These are phyloP conservation scores for Drosophila neutralis DNA, from an alignment of 2,888 invertebrate species.

Conservation along the genomic window DNA sequence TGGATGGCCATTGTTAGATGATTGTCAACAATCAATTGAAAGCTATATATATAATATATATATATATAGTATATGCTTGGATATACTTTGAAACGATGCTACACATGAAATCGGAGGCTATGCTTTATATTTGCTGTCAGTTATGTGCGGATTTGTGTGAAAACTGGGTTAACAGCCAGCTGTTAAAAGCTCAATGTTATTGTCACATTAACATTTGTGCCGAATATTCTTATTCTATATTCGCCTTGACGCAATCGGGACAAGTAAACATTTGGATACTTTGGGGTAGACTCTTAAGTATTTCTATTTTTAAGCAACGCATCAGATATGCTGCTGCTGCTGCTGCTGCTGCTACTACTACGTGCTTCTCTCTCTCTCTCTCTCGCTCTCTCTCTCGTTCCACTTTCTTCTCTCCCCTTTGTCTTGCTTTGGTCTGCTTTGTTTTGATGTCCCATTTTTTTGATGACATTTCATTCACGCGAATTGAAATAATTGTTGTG, in stretches of 20 bases:
- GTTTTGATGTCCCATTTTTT: constrained; percentile 45
- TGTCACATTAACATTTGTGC: constrained; percentile 31
- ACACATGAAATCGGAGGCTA: background rate
- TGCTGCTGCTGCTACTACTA: background rate
- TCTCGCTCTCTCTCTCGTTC: constrained; percentile 7
- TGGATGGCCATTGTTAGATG: constrained; percentile 1
- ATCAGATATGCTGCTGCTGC: constrained; percentile 8
- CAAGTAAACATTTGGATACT: constrained; percentile 34
- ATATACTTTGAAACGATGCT: background rate
- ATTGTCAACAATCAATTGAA: background rate
- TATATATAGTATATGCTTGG: background rate
- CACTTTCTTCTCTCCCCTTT: constrained; percentile 10
- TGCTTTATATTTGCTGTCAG: background rate
- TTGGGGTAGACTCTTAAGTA: constrained; percentile 28
- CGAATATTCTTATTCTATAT: constrained; percentile 11
- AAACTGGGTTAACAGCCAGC: constrained; percentile 40
- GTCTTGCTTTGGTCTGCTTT: constrained; percentile 19
- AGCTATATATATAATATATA: background rate
- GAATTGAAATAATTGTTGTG: constrained; percentile 45
- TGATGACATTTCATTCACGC: constrained; percentile 55
- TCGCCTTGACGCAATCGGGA: constrained; percentile 27
- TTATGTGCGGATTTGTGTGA: background rate
- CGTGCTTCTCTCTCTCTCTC: background rate
- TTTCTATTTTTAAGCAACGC: constrained; percentile 31
- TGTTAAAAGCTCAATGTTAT: constrained; percentile 47